phyloP scores from a whole-genome alignment of 2,113 vertebrate species.

The Pristiophorus japonicus region DNA sequence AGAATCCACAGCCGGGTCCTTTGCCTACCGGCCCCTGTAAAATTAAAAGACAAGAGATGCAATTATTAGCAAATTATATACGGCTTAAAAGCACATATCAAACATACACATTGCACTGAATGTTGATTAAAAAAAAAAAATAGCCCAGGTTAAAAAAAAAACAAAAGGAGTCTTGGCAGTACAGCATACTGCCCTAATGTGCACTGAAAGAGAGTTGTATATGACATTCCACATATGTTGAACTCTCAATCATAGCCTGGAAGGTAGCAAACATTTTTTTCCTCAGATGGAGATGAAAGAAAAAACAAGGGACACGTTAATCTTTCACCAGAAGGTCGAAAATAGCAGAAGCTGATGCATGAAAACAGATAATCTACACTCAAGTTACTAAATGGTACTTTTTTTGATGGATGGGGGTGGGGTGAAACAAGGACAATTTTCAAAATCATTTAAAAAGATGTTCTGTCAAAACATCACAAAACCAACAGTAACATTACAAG shows the following conservation, averaged over 20 bases:
- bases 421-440: not conserved
- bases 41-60: not conserved
- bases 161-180: not conserved
- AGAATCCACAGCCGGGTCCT: slow-evolving; percentile 97
- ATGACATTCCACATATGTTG: not conserved
- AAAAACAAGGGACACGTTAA: not conserved
- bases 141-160: not conserved
- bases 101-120: not conserved
- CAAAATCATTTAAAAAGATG: not conserved
- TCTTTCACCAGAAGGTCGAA: not conserved
- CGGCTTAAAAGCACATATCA: not conserved
- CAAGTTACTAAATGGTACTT: not conserved
- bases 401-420: no score
- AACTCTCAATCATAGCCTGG: not conserved
- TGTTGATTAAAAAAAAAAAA: no score
- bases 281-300: not conserved
- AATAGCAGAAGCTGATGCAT: not conserved
- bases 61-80: not conserved
- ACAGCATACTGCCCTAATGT: not conserved
- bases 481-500: not conserved
- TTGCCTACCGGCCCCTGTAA: slow-evolving; percentile 92
- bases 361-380: not conserved
- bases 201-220: not conserved
- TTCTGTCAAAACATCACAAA: not conserved
- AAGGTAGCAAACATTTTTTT: not conserved